phyloP scores from a whole-genome alignment of 1,140 invertebrate genomes.

The Diabrotica undecimpunctata region DNA sequence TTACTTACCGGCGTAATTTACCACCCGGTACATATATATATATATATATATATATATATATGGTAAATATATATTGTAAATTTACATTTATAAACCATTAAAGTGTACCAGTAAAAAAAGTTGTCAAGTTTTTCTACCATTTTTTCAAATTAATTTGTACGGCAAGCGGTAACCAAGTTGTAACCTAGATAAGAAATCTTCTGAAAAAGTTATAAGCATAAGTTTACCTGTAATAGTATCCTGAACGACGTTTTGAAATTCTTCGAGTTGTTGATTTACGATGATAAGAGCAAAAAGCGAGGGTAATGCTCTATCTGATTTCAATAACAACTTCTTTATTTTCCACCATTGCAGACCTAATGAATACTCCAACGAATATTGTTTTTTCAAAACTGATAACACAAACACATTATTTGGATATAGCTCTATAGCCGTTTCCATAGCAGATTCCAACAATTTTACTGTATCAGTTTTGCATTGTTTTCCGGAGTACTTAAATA shows the following conservation, averaged over 20 bases:
- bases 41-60: too few species aligned
- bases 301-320: constrained; percentile 39
- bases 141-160: too few species aligned
- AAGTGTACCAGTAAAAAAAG: too few species aligned
- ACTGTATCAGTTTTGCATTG: constrained; percentile 32
- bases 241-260: constrained; percentile 31
- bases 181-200: too few species aligned
- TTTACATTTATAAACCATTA: too few species aligned
- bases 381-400: constrained; percentile 44
- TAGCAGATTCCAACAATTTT: constrained; percentile 37
- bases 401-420: constrained; percentile 59
- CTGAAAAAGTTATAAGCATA: too few species aligned
- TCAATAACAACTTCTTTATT: constrained; percentile 39
- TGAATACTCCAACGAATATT: constrained; percentile 37
- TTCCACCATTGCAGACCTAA: constrained; percentile 45
- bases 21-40: too few species aligned
- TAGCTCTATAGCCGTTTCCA: constrained; percentile 45
- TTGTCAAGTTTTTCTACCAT: too few species aligned
- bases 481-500: constrained; percentile 47
- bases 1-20: too few species aligned
- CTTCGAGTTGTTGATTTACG: constrained; percentile 33
- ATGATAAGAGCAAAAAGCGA: constrained; percentile 45
- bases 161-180: too few species aligned
- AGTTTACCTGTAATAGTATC: constrained; percentile 40
- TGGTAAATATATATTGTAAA: too few species aligned